Base-by-base conservation (phyloP, 2,888 invertebrate species). In the Drosophila helvetica region DNA sequence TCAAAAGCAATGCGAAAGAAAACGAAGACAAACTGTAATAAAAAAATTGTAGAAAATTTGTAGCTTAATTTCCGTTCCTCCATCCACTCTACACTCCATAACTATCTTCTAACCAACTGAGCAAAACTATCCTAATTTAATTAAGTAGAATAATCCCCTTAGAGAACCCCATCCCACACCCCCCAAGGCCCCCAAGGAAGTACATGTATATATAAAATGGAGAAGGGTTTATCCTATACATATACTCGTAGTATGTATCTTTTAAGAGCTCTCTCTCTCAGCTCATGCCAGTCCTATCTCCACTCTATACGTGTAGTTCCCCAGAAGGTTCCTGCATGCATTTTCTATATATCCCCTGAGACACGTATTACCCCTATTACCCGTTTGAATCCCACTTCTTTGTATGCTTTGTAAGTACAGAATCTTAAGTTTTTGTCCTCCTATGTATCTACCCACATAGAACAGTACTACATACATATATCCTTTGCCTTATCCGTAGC, bases 391-490 rank as follows among this genome's bases (percentile, higher is more conserved):
- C 33, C 55, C 65, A 64, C 59, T 52, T 62, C 65, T 70, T 74
- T 69, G 73, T 78, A 78, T 79, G 83, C 80, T 84, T 83, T 80
- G 85, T 90, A 88, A 86, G 85, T 90, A 85, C 79, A 79, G 77
- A 73, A 51, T 50, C 70, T 38, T 80, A 53, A 69, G 57, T 83
- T 74, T 58, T 83, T 74, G 66, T 62, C 64, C 18, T 27, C n/a
- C 72, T 80, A 82, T 82, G 65, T 88, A 77, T 66, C 43, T 65
- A 15, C 22, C 53, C 17, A 5, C 15, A 27, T 8, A 27, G 30
- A 12, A 30, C 30, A 30, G 27, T 27, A 30, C 10, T 30, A 22
- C 22, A 22, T 22, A 19, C 2, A 2, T 19, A 30, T 30, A 38
- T 2, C 38, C 38, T 38, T 70, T 62, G 54, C 47, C 52, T 30